Evolutionary conservation across 2,113 vertebrate genomes (phyloP), one percentile per base, ranked within the genome.

Genomic region (Alectura lathami): DNA sequence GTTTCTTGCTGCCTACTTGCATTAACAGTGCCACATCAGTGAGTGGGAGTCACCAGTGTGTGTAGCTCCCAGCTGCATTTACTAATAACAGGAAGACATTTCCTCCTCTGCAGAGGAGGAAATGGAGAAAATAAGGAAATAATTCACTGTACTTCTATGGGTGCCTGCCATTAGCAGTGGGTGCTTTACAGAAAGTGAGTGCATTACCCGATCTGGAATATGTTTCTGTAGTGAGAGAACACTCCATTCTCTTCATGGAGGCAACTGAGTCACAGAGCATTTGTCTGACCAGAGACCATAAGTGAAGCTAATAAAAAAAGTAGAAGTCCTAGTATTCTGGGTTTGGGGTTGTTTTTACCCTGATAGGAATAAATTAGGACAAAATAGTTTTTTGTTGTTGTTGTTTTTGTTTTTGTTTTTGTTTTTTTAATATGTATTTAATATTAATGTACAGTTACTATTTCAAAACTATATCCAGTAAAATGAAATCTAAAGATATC

Each of bases 21-120:
- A 88, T 89, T 88, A 96, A 91, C 86, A 80, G 63, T 50, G 54
- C 74, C 69, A 85, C 73, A 93, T 96, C 95, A 95, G 81, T 95
- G 85, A 93, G 67, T 47, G 3, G 4, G 66, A 96, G 87, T 87
- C 80, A 87, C 89, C 38, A 34, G 34, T 8, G 4, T 88, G 48
- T 79, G 88, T 90, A 89, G 63, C 81, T 91, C 63, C 83, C 88
- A 91, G 85, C 89, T 94, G 88, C 76, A 80, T 76, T 91, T 86
- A 53, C 87, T 96, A 78, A 75, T 94, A 90, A 89, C 88, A 88
- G 22, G 53, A 79, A 87, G 50, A 86, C 75, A 85, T 79, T 89
- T 51, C 64, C 63, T 94, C 73, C 68, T 94, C 80, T 18, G 4
- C 66, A 86, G 73, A 69, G 69, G 59, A 94, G 47, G 60, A 93